A percentile compares a stretch with the other conserved stretches of the same genome.
phyloP scores from a whole-genome alignment of 1,140 invertebrate genomes.

The Lasioglossum baleicum region DNA sequence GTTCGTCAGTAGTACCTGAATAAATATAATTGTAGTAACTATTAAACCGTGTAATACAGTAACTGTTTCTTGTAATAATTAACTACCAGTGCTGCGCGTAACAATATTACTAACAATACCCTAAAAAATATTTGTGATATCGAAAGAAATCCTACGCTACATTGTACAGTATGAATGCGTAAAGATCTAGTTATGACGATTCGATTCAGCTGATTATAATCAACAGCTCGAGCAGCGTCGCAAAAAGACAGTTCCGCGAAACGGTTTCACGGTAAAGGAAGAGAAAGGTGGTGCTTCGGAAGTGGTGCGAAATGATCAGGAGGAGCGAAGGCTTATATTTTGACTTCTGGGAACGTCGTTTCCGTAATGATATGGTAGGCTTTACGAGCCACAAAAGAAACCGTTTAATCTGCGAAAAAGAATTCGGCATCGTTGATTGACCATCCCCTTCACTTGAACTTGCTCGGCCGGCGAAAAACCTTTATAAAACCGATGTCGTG shows the following conservation, averaged over 20 bases:
- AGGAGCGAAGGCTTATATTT: neutral
- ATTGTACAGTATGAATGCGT: no score
- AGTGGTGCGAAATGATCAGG: neutral
- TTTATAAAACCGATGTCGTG: neutral
- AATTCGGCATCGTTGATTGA: neutral
- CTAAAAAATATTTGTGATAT: no score
- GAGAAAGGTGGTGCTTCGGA: neutral
- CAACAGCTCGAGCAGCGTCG: no score
- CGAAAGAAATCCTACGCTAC: no score
- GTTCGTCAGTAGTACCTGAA: no score
- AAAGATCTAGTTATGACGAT: no score
- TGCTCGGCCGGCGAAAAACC: neutral
- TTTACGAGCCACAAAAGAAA: conserved; percentile 12
- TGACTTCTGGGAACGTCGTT: conserved; percentile 21
- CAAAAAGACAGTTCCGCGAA: neutral
- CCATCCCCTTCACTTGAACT: neutral
- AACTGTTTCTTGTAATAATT: no score
- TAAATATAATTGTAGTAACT: no score
- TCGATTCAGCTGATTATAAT: no score
- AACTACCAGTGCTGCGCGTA: no score
- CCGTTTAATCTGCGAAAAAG: conserved; percentile 12
- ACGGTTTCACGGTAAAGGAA: neutral
- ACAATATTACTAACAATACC: no score
- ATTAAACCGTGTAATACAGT: no score
- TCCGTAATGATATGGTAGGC: conserved; percentile 9